Evolutionary conservation across 2,888 invertebrate species (phyloP).

Genomic region (Machimus rusticus): DNA sequence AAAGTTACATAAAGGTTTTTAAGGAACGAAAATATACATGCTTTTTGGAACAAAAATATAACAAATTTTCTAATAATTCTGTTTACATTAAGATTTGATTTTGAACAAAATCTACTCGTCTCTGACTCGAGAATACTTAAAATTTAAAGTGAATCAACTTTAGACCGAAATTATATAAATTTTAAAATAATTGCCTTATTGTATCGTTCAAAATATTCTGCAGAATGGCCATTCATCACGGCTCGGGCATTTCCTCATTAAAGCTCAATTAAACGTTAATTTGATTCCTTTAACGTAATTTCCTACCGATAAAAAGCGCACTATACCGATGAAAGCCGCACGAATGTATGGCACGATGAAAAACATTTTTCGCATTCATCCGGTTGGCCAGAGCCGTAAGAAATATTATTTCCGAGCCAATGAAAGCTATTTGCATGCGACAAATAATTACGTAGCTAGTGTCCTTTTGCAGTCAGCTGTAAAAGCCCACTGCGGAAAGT

Average conservation of each 20-base stretch:
- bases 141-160: not conserved
- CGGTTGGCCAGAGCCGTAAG: not conserved
- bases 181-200: not conserved
- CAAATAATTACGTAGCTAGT: slow-evolving; percentile 15
- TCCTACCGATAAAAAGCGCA: not conserved
- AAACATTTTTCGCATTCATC: not conserved
- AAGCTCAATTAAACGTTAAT: not conserved
- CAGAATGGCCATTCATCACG: not conserved
- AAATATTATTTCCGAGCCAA: slow-evolving; percentile 13
- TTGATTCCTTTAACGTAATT: not conserved
- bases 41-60: too few relatives aligned
- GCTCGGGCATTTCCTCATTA: not conserved
- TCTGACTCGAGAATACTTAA: not conserved
- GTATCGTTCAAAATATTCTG: not conserved
- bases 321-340: not conserved
- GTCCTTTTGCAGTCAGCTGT: not conserved
- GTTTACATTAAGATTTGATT: too few relatives aligned
- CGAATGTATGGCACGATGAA: not conserved
- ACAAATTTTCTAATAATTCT: too few relatives aligned
- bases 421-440: slow-evolving; percentile 1
- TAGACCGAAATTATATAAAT: not conserved
- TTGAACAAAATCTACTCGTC: not conserved
- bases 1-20: too few relatives aligned
- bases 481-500: not conserved
- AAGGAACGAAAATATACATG: too few relatives aligned